Evolutionary conservation across 2,888 invertebrate species (phyloP), one percentile per base, ranked within the genome.

Genomic region (Melipona bicolor): DNA sequence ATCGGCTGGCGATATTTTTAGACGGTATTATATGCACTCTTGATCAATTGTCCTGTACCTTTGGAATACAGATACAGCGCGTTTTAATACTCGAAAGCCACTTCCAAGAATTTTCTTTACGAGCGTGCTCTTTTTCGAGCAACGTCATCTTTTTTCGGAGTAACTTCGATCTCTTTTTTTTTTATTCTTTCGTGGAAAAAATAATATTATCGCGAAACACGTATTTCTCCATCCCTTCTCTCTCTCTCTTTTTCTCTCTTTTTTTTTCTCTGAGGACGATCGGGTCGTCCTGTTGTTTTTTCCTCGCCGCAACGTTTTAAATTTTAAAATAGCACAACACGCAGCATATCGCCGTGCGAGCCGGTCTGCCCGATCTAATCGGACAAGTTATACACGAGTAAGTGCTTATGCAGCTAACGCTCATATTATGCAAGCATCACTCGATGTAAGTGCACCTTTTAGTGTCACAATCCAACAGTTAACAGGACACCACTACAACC

Each of bases 371-470:
- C 88, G 86, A 89, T 87, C 86, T 87, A 88, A 89, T 90, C 86
- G 87, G 81, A 87, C 89, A 81, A 87, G 87, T 87, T 71, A 85
- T 86, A 84, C 85, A 86, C 77, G 82, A 87, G 89, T 87, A 85
- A 90, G 75, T 83, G 89, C 77, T 89, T 86, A 85, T 84, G 82
- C 76, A 81, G 87, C 84, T 81, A 83, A 79, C 84, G 86, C 89
- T 89, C 90, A 68, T 87, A 90, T 89, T 89, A 89, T 90, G 90
- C 90, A 87, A 90, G 86, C 90, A 83, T 86, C 88, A 83, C 80
- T 89, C 87, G 76, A 68, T 90, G 87, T 86, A 90, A 90, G 81
- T 89, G 86, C 87, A 87, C 83, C 84, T 87, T 87, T 86, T 85
- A 85, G 90, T 89, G 87, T 89, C 90, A 79, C 79, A 69, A 87